Conservation (phyloP, 2,113 vertebrate genomes). For the Taxidea taxus region DNA sequence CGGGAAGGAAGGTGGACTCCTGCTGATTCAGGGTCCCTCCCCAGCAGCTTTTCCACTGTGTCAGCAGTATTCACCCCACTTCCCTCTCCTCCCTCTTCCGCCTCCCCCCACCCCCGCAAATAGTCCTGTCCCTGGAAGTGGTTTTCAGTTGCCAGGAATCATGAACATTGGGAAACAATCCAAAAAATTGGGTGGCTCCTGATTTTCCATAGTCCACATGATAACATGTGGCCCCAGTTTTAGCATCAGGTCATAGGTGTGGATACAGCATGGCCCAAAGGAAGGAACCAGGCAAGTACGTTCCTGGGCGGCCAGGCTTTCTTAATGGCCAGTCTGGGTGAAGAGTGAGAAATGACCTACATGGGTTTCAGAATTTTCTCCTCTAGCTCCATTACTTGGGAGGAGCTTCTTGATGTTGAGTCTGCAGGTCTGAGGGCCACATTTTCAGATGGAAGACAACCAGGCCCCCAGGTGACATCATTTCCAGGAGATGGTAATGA, state of each 20-base stretch:
- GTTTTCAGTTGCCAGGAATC: conserved; percentile 54
- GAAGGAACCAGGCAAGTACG: background rate
- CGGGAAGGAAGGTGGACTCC: conserved; percentile 39
- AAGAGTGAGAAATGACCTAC: background rate
- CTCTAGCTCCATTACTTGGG: background rate
- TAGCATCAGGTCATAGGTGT: background rate
- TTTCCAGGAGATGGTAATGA: background rate
- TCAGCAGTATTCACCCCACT: conserved; percentile 21
- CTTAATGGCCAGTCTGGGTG: background rate
- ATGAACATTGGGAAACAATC: conserved; percentile 50
- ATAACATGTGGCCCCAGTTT: background rate
- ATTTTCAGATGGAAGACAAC: background rate
- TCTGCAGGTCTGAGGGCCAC: background rate
- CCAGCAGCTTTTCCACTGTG: conserved; percentile 17
- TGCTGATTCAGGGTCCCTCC: conserved; percentile 45
- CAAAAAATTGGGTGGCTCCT: conserved; percentile 44
- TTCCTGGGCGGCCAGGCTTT: background rate
- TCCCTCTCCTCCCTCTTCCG: conserved; percentile 68
- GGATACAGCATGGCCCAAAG: background rate
- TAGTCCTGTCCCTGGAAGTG: conserved; percentile 57
- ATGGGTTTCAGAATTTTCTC: background rate
- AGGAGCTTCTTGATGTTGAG: background rate
- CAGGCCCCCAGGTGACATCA: background rate
- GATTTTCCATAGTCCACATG: background rate
- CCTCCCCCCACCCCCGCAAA: background rate